Conservation (phyloP, 2,113 vertebrate species). For the Cettia cetti region DNA sequence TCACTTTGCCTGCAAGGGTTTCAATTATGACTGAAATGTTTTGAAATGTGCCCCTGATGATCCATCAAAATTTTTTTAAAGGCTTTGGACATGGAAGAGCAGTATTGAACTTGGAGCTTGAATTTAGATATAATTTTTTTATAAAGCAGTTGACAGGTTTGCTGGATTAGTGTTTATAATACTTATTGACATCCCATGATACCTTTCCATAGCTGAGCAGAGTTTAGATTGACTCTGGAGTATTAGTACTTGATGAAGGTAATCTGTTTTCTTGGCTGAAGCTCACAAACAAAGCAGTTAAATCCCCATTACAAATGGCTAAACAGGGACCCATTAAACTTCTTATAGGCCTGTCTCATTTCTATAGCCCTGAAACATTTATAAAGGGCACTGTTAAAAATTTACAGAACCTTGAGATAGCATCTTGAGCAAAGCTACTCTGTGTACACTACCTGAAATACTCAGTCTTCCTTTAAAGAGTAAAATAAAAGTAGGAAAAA, state of each 20-base stretch:
- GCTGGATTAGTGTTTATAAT: slow-evolving; percentile 73
- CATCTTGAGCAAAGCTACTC: slow-evolving; percentile 57
- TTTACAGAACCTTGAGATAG: slow-evolving; percentile 69
- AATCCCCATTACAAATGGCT: slow-evolving; percentile 77
- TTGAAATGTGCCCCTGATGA: slow-evolving; percentile 47
- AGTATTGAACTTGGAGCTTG: slow-evolving; percentile 70
- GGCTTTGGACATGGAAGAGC: slow-evolving; percentile 61
- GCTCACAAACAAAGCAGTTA: slow-evolving; percentile 82
- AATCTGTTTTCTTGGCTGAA: slow-evolving; percentile 82
- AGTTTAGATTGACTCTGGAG: slow-evolving; percentile 72
- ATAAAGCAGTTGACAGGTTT: slow-evolving; percentile 74
- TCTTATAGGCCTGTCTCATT: slow-evolving; percentile 75
- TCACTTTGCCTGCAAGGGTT: slow-evolving; percentile 20
- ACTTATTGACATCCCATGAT: slow-evolving; percentile 71
- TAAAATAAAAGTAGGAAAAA: slow-evolving; percentile 5
- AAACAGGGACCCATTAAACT: slow-evolving; percentile 79
- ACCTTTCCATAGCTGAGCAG: slow-evolving; percentile 70
- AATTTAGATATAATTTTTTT: slow-evolving; percentile 73
- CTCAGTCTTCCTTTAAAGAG: slow-evolving; percentile 7
- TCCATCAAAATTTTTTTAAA: slow-evolving; percentile 59
- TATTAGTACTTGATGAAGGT: slow-evolving; percentile 82
- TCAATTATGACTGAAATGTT: slow-evolving; percentile 1
- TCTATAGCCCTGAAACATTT: slow-evolving; percentile 77
- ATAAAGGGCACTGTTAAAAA: slow-evolving; percentile 80
- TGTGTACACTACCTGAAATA: slow-evolving; percentile 1